Conservation (phyloP, 2,888 invertebrate genomes). For the Drosophila anceps region DNA sequence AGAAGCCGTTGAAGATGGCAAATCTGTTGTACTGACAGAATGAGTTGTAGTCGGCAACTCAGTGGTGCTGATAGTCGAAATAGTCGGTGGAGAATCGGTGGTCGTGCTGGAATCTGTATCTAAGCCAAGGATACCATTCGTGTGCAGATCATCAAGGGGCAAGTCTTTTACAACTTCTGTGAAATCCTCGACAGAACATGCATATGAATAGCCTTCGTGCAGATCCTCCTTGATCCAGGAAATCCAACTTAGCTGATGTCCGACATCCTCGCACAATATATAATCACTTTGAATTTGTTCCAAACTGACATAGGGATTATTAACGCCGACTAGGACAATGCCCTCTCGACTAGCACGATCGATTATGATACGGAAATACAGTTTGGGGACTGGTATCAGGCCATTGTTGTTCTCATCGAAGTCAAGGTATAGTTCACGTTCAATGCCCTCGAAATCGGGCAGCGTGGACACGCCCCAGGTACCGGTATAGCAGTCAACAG, state of each 20-base stretch:
- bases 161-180: constrained; percentile 67
- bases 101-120: constrained; percentile 40
- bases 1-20: background rate
- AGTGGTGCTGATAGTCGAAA: constrained; percentile 1
- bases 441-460: constrained; percentile 84
- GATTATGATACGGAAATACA: constrained; percentile 87
- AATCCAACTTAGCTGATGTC: constrained; percentile 75
- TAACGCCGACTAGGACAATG: constrained; percentile 86
- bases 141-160: constrained; percentile 69
- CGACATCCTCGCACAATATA: constrained; percentile 77
- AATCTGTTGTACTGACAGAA: constrained; percentile 1
- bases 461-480: constrained; percentile 86
- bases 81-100: constrained; percentile 10
- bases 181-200: constrained; percentile 79
- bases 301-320: constrained; percentile 81
- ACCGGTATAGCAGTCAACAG: constrained; percentile 87
- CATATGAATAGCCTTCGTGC: constrained; percentile 77
- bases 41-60: background rate
- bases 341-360: constrained; percentile 85
- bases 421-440: constrained; percentile 83
- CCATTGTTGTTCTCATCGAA: constrained; percentile 81
- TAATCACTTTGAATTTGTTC: constrained; percentile 74
- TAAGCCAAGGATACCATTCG: constrained; percentile 73
- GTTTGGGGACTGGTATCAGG: constrained; percentile 86
- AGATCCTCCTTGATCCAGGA: constrained; percentile 74